These are phyloP conservation scores for Gadopsis bispinosus DNA, from an alignment of 2,797 vertebrate species.

Conservation along the genomic window DNA sequence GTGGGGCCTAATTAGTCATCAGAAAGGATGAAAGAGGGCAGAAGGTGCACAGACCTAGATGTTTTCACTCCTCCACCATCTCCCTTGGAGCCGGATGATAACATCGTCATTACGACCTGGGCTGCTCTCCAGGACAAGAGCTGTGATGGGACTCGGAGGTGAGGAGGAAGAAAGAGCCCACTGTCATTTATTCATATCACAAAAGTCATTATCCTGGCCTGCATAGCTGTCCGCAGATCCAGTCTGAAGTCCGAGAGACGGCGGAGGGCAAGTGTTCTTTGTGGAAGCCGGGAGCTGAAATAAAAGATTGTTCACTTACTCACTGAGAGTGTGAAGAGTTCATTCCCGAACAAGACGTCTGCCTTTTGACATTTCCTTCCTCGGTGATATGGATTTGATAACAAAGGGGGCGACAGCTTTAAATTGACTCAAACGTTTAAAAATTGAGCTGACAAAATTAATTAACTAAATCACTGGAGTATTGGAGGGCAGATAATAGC, in stretches of 20 bases:
- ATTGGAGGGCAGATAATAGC: neutral
- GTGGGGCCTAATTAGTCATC: slow-evolving; percentile 69
- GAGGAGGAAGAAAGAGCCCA: slow-evolving; percentile 20
- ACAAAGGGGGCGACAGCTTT: neutral
- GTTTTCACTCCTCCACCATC: slow-evolving; percentile 35
- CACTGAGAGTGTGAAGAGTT: slow-evolving; percentile 19
- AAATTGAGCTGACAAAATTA: neutral
- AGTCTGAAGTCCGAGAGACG: neutral
- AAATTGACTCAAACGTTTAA: slow-evolving; percentile 7
- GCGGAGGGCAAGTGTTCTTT: neutral
- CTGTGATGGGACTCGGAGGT: slow-evolving; percentile 38
- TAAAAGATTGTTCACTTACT: slow-evolving; percentile 23
- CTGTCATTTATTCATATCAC: slow-evolving; percentile 59
- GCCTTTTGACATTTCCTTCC: neutral
- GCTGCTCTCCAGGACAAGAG: slow-evolving; percentile 50
- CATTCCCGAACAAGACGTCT: slow-evolving; percentile 25
- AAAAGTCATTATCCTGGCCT: slow-evolving; percentile 55
- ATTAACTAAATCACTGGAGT: neutral
- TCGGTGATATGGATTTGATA: neutral
- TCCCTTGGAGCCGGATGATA: slow-evolving; percentile 44
- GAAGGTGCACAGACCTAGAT: slow-evolving; percentile 27
- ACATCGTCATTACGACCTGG: slow-evolving; percentile 67
- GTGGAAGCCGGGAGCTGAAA: neutral
- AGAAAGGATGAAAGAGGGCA: slow-evolving; percentile 24
- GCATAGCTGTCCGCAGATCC: neutral